Evolutionary conservation across 1,140 invertebrate genomes (phyloP), one percentile per base, ranked within the genome.

Genomic region (Polyergus mexicanus): DNA sequence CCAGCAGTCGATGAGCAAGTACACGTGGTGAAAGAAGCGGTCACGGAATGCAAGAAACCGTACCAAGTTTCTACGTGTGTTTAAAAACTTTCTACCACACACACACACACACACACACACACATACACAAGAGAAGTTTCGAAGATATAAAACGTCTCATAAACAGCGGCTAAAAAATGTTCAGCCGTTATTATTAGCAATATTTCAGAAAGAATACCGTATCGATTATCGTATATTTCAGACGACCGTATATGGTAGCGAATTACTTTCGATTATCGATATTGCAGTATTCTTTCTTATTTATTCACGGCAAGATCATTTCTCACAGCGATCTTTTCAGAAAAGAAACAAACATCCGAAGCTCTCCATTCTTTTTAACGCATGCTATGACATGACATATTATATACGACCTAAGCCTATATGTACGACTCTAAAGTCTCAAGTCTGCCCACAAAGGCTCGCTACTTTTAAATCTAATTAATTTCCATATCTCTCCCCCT

Each of bases 1-100:
- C 68, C 47, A 88, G 86, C 47, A 88, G 86, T 85, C 87, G 72
- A 85, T 88, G 86, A 86, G 72, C 47, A 65, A 68, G 76, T 81
- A 81, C 77, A 88, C 66, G 84, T 78, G 69, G 60, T 81, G 72
- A 44, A 75, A 74, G 68, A 83, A 83, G 41, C 54, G 38, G 8
- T 28, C 54, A 28, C 38, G 54, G 54, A 72, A 56, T 56, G 69
- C 44, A 80, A 83, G 68, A 83, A 54, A 44, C 7, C 25, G 35
- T 35, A 60, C 4, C 51, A 35, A 47, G 68, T 83, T 72, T 62
- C 41, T 38, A 68, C 68, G 72, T 44, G 78, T 28, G 54, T n/a
- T 74, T 44, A 38, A 83, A 74, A 83, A 44, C 41, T 44, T 72
- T 74, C 41, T 35, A 8, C 10, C 41, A 11, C 41, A 44, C 41